Conservation (phyloP, 2,797 vertebrate genomes). For the Platyrinchus mystaceus region DNA sequence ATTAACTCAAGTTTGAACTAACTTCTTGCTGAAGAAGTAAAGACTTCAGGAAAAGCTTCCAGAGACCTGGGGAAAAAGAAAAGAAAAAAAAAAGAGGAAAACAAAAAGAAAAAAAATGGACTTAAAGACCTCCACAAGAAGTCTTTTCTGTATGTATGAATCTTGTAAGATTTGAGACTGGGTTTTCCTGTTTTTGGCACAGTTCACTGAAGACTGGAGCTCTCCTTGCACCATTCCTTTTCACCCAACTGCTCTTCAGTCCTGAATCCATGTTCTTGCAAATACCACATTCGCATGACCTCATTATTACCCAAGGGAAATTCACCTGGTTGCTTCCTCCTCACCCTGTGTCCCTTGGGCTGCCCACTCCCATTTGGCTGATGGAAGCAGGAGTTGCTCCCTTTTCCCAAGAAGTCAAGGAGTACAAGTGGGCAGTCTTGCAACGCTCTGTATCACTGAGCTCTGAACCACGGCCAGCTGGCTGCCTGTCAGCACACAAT, state of each 20-base stretch:
- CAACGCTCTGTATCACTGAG: not conserved
- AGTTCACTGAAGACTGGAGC: not conserved
- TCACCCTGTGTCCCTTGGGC: not conserved
- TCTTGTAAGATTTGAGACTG: not conserved
- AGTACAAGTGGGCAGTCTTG: not conserved
- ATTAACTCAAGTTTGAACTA: not conserved
- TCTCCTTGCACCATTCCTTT: not conserved
- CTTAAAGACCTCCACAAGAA: not conserved
- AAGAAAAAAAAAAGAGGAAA: no score
- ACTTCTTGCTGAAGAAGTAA: not conserved
- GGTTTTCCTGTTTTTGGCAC: not conserved
- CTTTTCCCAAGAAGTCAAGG: constrained; percentile 24
- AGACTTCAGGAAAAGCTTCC: not conserved
- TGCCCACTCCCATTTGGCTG: not conserved
- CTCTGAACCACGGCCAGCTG: constrained; percentile 59
- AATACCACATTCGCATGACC: not conserved
- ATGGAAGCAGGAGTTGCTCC: not conserved
- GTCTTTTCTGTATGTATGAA: not conserved
- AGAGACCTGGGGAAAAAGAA: not conserved
- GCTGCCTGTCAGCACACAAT: constrained; percentile 54
- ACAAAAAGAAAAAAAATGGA: not conserved
- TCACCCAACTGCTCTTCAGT: not conserved
- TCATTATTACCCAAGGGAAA: not conserved
- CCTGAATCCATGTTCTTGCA: not conserved
- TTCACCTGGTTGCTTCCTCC: not conserved